These are phyloP conservation scores for Calliphora vicina DNA, from an alignment of 1,140 invertebrate species.

Conservation along the genomic window DNA sequence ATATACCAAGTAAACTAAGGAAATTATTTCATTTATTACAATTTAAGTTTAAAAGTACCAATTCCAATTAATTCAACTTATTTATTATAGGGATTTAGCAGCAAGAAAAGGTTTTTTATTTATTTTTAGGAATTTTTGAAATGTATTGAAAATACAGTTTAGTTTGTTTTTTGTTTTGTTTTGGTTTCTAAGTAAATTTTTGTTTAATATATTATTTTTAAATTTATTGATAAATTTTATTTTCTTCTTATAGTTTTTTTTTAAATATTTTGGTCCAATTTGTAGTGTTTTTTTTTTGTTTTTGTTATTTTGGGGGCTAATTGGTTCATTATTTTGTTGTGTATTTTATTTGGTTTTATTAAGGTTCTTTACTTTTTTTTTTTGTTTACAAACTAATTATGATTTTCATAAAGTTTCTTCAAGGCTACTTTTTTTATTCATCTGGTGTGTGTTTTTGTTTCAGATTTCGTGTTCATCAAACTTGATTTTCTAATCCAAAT, in stretches of 20 bases:
- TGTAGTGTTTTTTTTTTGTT: not conserved
- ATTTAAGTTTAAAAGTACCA: too few relatives aligned
- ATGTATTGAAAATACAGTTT: too few relatives aligned
- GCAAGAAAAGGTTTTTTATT: not conserved
- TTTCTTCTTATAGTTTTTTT: not conserved
- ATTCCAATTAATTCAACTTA: too few relatives aligned
- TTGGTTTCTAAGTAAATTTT: not conserved
- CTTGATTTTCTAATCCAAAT: not conserved
- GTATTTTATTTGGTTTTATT: slow-evolving; percentile 1
- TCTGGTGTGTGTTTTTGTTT: not conserved
- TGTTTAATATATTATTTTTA: not conserved
- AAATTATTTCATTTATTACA: too few relatives aligned
- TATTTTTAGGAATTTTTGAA: not conserved
- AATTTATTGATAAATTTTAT: not conserved
- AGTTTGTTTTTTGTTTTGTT: too few relatives aligned
- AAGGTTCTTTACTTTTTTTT: not conserved
- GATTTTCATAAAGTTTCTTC: slow-evolving; percentile 23
- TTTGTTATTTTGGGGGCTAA: not conserved
- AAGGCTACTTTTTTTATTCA: not conserved
- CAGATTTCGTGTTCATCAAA: not conserved
- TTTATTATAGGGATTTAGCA: too few relatives aligned
- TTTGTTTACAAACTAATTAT: slow-evolving; percentile 13
- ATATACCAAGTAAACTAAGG: too few relatives aligned
- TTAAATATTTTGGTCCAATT: slow-evolving; percentile 28
- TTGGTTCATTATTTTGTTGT: slow-evolving; percentile 9